Evolutionary conservation across 1,140 invertebrate genomes (phyloP), one percentile per base, ranked within the genome.

Genomic region (Fopius arisanus): DNA sequence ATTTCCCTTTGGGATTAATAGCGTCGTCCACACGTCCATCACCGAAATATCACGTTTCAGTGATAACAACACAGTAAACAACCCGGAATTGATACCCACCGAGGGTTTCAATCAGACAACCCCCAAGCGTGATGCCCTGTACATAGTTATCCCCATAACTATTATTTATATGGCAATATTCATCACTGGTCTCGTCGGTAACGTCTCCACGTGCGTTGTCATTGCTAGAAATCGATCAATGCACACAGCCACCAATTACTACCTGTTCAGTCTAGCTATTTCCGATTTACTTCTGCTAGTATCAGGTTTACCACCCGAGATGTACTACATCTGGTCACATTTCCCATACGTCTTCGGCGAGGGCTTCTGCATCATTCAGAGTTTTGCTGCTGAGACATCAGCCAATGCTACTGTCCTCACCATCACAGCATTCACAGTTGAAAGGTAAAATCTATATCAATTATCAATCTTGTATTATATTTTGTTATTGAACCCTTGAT

Each of bases 321-420:
- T 97, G 75, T 96, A 94, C 82, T 91, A 91, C 51, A 94, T 97
- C 41, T 97, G 96, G 95, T 94, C 92, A 1, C 91, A 93, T 66
- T 95, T 95, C 87, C 96, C 96, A 0, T 97, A 97, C 86, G 88
- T 94, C 9, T 97, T 98, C 79, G 96, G 96, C 0, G 92, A 95
- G 74, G 89, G 89, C 1, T 96, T 97, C 84, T 98, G 96, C 84
- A 89, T 96, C 6, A 86, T 96, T 26, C 92, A 95, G 72, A 94
- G 95, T 0, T 89, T 97, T 43, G 90, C 95, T 0, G 93, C 95
- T 0, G 97, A 98, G 84, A 96, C 94, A 3, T 97, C 96, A 0
- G 95, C 96, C 1, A 97, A 98, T 84, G 96, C 97, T 0, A 97
- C 97, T 0, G 94, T 98, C 0, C 89, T 98, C 54, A 97, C 95